Conservation (phyloP, 1,140 invertebrate genomes). For the Drosophila ironensis region DNA sequence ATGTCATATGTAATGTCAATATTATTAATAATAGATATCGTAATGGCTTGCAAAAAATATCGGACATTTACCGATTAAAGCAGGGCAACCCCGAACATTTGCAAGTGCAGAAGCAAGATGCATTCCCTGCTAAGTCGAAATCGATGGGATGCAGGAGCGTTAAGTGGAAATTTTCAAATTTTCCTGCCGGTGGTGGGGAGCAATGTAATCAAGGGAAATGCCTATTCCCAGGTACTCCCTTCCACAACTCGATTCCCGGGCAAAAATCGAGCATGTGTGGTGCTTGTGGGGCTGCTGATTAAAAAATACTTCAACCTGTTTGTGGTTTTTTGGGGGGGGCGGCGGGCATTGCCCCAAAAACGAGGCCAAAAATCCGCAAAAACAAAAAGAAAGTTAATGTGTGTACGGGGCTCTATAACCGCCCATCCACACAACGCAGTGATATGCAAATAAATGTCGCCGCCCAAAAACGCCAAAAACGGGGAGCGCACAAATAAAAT, state of each 20-base stretch:
- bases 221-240: background rate
- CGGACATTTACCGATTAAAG: no score
- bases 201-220: constrained; percentile 21
- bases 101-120: background rate
- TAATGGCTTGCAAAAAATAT: no score
- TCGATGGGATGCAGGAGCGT: background rate
- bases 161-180: background rate
- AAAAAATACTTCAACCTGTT: constrained; percentile 35
- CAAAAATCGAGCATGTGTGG: background rate
- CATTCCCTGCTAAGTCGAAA: constrained; percentile 4
- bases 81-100: no score
- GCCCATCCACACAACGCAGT: background rate
- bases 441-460: constrained; percentile 38
- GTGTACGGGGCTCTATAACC: background rate
- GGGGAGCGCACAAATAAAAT: constrained; percentile 22
- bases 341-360: background rate
- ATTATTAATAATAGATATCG: no score
- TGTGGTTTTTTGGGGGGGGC: constrained; percentile 3
- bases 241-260: background rate
- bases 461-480: background rate
- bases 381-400: constrained; percentile 25
- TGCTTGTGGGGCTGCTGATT: constrained; percentile 12
- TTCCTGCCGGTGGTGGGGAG: background rate
- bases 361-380: constrained; percentile 27
- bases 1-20: no score